Base-by-base conservation (phyloP, 2,797 vertebrate species). In the Siniperca obscura region DNA sequence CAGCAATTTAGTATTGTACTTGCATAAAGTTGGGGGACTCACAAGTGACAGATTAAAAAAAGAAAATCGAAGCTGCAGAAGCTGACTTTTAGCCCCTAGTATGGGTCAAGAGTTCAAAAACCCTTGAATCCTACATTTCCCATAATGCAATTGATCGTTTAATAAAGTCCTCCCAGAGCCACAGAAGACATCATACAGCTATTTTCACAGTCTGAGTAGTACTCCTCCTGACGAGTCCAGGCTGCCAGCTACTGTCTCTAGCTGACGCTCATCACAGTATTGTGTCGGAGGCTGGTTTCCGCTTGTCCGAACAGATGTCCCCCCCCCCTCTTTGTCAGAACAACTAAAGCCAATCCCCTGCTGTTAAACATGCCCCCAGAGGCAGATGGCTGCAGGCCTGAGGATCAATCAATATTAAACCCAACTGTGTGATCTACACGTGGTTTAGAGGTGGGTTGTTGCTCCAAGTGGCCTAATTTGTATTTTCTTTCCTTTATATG, bases 301-400 rank as follows among this genome's bases (percentile, higher is more conserved):
- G 57, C 57, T 78, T 66, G 62, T 83, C 76, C 9, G 14, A 87
- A 90, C 92, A 94, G 91, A 94, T 93, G 92, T 93, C 13, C 60
- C 46, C 4, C 14, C 21, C 7, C 9, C 7, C 55, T 67, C 74
- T 89, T 87, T 90, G 86, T 87, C 74, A 75, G 56, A 73, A 61
- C 64, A 61, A 68, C 78, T 77, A 25, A 60, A 82, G 70, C 64
- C 84, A 50, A 36, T 68, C 85, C 67, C 89, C 91, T 36, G 83
- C 83, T 83, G 86, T 76, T 83, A 70, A 82, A 91, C 85, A 80
- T 22, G 83, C 74, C 84, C 81, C 85, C 78, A 44, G 70, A 70
- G 85, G 89, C 92, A 94, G 91, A 94, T 88, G 90, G 88, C 90
- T 59, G 59, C 78, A 78, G 79, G 46, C 70, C 76, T 5, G 55